Conservation (phyloP, 2,113 vertebrate genomes). For the Glareola pratincola region DNA sequence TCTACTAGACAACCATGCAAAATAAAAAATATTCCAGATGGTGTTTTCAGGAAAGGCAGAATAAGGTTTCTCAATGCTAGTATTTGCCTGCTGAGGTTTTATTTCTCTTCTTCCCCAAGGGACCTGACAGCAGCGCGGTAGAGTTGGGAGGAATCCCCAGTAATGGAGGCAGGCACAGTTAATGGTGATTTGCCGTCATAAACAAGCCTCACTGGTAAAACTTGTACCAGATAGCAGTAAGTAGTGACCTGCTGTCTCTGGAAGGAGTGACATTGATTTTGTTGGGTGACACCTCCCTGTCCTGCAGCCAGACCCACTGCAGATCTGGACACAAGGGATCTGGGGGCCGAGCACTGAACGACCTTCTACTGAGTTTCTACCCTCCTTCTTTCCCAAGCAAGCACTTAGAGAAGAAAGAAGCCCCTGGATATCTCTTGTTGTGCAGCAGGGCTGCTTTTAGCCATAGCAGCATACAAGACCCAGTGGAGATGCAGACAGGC, state of each 20-base stretch:
- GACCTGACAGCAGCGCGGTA: not conserved
- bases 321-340: not conserved
- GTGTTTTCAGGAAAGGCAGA: conserved; percentile 12
- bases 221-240: not conserved
- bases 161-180: not conserved
- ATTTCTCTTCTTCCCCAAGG: not conserved
- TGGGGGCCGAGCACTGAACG: not conserved
- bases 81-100: not conserved
- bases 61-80: not conserved
- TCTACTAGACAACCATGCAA: not conserved
- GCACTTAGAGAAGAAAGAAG: not conserved
- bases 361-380: not conserved
- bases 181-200: not conserved
- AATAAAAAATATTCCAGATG: conserved; percentile 2
- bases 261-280: not conserved
- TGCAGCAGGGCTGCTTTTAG: not conserved
- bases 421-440: not conserved
- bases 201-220: not conserved
- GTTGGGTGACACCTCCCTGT: not conserved
- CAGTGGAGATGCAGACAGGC: not conserved
- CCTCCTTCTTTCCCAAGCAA: not conserved
- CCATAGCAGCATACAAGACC: not conserved
- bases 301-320: not conserved
- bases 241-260: too few relatives aligned
- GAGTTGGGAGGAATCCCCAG: not conserved